Evolutionary conservation across 2,113 vertebrate genomes (phyloP), one percentile per base, ranked within the genome.

Genomic region (Ptyas mucosa): DNA sequence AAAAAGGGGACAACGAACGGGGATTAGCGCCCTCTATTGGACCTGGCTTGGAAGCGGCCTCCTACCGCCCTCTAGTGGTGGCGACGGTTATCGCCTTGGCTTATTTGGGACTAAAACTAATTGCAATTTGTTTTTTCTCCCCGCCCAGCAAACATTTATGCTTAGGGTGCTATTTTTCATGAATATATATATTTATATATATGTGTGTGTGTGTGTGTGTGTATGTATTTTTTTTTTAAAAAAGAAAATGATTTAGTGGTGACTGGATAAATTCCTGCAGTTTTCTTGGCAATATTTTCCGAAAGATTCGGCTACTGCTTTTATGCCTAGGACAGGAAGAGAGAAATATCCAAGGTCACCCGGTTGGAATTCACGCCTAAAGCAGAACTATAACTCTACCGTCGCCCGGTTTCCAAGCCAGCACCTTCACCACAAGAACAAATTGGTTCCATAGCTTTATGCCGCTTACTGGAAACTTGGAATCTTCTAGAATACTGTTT

Each of bases 11-110:
- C 81, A 93, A 3, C 0, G 39, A 69, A 4, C 21, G 49, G 54
- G 0, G 1, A 4, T 57, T 34, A 91, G 43, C 21, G 1, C 23
- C 20, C 26, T 26, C 9, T 1, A 46, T 1, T 43, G 18, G 20
- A 53, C 21, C 75, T 81, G 34, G 34, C 75, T 21, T 43, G 75
- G 34, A 43, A 81, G 3, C 20, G 3, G 34, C 20, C 75, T 43
- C 20, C 1, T 10, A 21, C 34, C 20, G 8, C 75, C 75, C 75
- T 43, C 34, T 81, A 39, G 3, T 43, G 75, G 75, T 21, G 34
- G 34, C 1, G 75, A 81, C 3, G 75, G 34, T 43, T 21, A 81
- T 81, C 34, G 21, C 21, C 18, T 43, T 43, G 75, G 18, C 3
- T 81, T 43, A n/a, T n/a, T n/a, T 15, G 5, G 12, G 64, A 39